A percentile compares a stretch with the other conserved stretches of the same genome.
Evolutionary conservation across 2,888 invertebrate genomes (phyloP).

Genomic region (Brassicogethes aeneus): DNA sequence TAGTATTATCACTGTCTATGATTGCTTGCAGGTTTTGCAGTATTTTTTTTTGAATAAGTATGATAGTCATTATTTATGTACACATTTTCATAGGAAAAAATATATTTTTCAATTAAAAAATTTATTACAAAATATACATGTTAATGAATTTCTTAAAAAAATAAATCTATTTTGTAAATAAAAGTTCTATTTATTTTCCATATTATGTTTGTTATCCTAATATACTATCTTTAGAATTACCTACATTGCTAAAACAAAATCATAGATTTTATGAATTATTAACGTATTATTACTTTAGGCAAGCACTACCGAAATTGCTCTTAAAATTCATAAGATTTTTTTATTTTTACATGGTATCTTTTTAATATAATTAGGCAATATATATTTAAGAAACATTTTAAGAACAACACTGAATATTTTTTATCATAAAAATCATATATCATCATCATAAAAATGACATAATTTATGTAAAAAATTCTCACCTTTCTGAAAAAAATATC

Average conservation of each 20-base stretch:
- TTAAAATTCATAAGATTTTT: too few species aligned
- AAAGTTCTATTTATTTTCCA: background rate
- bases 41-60: constrained; percentile 1
- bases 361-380: too few species aligned
- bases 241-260: constrained; percentile 10
- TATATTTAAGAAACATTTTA: too few species aligned
- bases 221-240: constrained; percentile 9
- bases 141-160: background rate
- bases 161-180: background rate
- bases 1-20: background rate
- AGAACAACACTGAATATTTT: too few species aligned
- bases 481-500: too few species aligned
- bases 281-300: too few species aligned
- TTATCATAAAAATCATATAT: too few species aligned
- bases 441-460: too few species aligned
- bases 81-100: background rate
- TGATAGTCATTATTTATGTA: background rate
- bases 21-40: background rate
- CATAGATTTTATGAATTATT: too few species aligned
- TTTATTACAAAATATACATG: background rate
- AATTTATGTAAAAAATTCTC: too few species aligned
- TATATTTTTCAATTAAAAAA: background rate
- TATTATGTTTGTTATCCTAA: constrained; percentile 8
- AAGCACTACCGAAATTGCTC: too few species aligned
- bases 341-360: too few species aligned